Base-by-base conservation (phyloP, 2,888 invertebrate genomes). In the Scrobipalpa costella region DNA sequence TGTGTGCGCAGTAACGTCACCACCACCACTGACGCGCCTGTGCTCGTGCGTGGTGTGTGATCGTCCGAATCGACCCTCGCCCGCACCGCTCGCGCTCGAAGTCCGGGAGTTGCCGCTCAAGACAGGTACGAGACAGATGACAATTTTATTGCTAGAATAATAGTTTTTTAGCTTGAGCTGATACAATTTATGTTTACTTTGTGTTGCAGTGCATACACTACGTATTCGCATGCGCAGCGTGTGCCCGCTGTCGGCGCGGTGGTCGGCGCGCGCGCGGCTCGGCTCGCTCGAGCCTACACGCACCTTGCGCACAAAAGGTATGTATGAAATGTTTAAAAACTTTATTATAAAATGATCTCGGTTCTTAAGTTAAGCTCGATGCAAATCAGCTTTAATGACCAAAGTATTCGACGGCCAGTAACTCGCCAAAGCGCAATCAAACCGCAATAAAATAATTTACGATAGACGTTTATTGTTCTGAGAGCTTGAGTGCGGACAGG, bases 211-310 rank as follows among this genome's bases (percentile, higher is more conserved):
- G 44, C 40, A 9, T 15, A 27, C 44, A 44, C 7, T 59, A 44
- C 21, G 27, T 6, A n/a, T 59, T 7, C 59, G 59, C 27, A 13
- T 88, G 11, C 80, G 78, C 55, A 86, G 86, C 71, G 72, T 72
- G 67, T 82, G 81, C 0, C 71, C 68, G 64, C 64, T 80, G 69
- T 64, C 74, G 0, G 78, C 77, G 27, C 69, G 64, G 13, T 87
- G 85, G 84, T 67, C 68, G 38, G 62, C 73, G 11, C 63, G 70
- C 9, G 69, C 81, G 34, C 73, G 86, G 76, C 62, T 80, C 78
- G 79, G 78, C 80, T 1, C 67, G 79, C 6, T 52, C 57, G 7
- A 65, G 63, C 49, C 65, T 44, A 57, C 2, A 33, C 57, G 36
- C 62, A n/a, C 13, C 0, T 8, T 38, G 7, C 19, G 6, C 40